These are phyloP conservation scores for Glyptemys insculpta DNA, from an alignment of 2,797 vertebrate species.

Conservation along the genomic window DNA sequence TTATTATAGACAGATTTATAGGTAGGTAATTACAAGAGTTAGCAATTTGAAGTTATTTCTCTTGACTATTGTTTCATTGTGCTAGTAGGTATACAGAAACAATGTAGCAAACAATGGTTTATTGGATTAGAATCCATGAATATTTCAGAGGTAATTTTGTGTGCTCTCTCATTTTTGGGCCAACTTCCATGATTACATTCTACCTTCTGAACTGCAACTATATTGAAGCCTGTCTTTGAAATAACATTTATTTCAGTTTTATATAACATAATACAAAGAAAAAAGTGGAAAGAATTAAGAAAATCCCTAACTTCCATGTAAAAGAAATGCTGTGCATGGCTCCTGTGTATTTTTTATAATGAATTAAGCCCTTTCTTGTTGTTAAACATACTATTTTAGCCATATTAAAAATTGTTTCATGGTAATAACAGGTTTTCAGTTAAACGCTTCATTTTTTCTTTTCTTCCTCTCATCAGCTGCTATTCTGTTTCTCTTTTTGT, in stretches of 20 bases:
- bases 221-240: background rate
- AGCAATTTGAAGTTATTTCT: background rate
- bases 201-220: background rate
- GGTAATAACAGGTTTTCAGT: slow-evolving; percentile 78
- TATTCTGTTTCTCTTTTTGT: slow-evolving; percentile 61
- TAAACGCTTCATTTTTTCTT: slow-evolving; percentile 40
- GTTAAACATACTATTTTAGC: slow-evolving; percentile 70
- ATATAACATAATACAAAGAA: background rate
- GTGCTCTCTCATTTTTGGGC: background rate
- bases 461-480: slow-evolving; percentile 62
- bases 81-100: background rate
- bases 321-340: slow-evolving; percentile 13
- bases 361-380: slow-evolving; percentile 60
- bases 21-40: background rate
- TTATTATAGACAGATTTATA: background rate
- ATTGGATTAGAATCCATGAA: background rate
- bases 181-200: background rate
- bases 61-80: background rate
- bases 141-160: background rate
- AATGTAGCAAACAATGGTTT: background rate
- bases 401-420: slow-evolving; percentile 67
- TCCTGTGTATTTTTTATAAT: slow-evolving; percentile 40
- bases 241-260: slow-evolving; percentile 6
- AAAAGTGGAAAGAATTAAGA: background rate
- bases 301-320: background rate